Base-by-base conservation (phyloP, 2,113 vertebrate genomes). In the Grammomys surdaster region DNA sequence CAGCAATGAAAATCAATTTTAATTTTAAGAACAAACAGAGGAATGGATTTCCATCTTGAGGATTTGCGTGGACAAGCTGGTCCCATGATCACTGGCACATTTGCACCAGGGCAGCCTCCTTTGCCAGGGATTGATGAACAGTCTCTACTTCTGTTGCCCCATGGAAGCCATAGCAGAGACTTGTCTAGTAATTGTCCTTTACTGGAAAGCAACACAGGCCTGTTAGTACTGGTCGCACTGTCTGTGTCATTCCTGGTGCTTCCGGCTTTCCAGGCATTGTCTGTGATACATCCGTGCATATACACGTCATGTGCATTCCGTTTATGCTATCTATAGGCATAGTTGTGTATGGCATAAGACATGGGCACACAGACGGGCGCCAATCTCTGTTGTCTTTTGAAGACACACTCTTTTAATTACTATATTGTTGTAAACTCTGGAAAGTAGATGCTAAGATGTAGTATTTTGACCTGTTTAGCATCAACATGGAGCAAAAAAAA, bases 1-100 rank as follows among this genome's bases (percentile, higher is more conserved):
- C 69, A 69, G 81, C 63, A 91, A 48, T 94, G 82, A 96, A 95
- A 96, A 88, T 97, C 94, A 72, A 85, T 95, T 95, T 85, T 95
- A 92, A 96, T 96, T 94, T 96, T 72, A 87, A 92, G 88, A 90
- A 14, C 24, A 36, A 95, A 90, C 88, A 87, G 96, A 93, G 65
- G 94, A 96, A 78, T 58, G 19, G 51, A 90, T 96, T 90, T 91
- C 86, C 58, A 13, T 46, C 51, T 69, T 78, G 16, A 95, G n/a
- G 58, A 85, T 48, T 58, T 75, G 13, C 17, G 40, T 19, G 26
- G 11, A 4, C 84, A 43, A 51, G 17, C 22, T 1, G 33, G 65
- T 12, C 48, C 63, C 51, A 0, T 63, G 81, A 31, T 78, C 67
- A 17, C 26, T 24, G 51, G 58, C 17, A 36, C 33, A 28, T 92